phyloP scores from a whole-genome alignment of 2,888 invertebrate species.

The Eulithis prunata region DNA sequence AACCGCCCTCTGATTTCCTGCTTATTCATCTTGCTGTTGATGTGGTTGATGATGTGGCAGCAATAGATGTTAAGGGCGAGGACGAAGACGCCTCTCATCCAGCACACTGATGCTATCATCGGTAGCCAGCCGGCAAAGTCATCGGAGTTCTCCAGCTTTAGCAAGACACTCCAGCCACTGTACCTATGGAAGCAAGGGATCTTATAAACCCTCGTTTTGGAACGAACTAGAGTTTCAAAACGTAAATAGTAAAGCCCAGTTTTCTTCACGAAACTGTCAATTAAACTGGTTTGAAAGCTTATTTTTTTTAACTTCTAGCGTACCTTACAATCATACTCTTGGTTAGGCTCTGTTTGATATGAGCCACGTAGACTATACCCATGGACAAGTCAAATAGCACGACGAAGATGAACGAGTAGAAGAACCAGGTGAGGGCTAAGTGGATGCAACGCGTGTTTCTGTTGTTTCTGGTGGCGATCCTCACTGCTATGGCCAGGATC shows the following conservation, averaged over 20 bases:
- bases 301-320: not conserved
- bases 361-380: conserved; percentile 67
- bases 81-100: conserved; percentile 64
- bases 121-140: conserved; percentile 73
- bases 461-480: conserved; percentile 41
- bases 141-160: conserved; percentile 53
- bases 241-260: too few relatives aligned
- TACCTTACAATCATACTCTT: conserved; percentile 61
- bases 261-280: too few relatives aligned
- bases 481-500: conserved; percentile 48
- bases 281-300: too few relatives aligned
- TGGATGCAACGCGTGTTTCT: conserved; percentile 45
- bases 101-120: conserved; percentile 57
- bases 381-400: conserved; percentile 66
- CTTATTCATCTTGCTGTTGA: conserved; percentile 50
- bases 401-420: conserved; percentile 50
- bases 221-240: too few relatives aligned
- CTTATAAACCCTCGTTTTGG: too few relatives aligned
- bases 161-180: conserved; percentile 67
- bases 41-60: conserved; percentile 49
- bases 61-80: conserved; percentile 60
- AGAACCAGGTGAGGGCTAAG: conserved; percentile 48
- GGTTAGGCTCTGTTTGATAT: conserved; percentile 70
- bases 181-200: conserved; percentile 46
- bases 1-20: conserved; percentile 52